A percentile compares a stretch with the other conserved stretches of the same genome.
phyloP scores from a whole-genome alignment of 2,113 vertebrate genomes.

The Hippocampus comes region DNA sequence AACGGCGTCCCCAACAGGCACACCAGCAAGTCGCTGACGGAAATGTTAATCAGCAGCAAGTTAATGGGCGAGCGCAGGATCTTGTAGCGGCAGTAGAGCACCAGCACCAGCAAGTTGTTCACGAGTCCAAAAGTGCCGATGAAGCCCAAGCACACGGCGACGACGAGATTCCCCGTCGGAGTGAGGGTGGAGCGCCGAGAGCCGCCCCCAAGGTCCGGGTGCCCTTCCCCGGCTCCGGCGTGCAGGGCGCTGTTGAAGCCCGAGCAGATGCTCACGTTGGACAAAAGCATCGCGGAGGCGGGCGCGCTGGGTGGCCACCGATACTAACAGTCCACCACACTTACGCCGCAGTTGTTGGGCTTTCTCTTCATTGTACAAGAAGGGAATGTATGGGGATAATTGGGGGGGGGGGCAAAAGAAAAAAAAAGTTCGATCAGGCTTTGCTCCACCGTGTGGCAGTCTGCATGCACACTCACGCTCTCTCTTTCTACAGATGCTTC shows the following conservation, averaged over 20 bases:
- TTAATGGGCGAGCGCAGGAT: slow-evolving; percentile 80
- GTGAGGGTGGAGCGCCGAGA: slow-evolving; percentile 58
- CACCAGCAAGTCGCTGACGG: slow-evolving; percentile 79
- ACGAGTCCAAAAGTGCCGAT: slow-evolving; percentile 72
- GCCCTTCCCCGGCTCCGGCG: slow-evolving; percentile 51
- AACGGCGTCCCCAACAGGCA: slow-evolving; percentile 80
- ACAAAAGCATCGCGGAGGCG: slow-evolving; percentile 63
- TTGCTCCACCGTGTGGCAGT: slow-evolving; percentile 66
- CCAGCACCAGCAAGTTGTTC: slow-evolving; percentile 78
- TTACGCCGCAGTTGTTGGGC: not conserved
- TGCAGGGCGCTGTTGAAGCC: slow-evolving; percentile 59
- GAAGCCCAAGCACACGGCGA: slow-evolving; percentile 72
- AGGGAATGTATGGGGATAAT: not conserved
- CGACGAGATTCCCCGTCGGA: slow-evolving; percentile 71
- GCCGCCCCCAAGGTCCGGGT: slow-evolving; percentile 47
- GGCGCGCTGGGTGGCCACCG: slow-evolving; percentile 32
- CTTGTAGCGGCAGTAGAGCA: slow-evolving; percentile 77
- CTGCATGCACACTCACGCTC: slow-evolving; percentile 13
- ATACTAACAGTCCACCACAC: slow-evolving; percentile 15
- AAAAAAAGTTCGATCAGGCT: slow-evolving; percentile 51
- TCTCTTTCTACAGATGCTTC: slow-evolving; percentile 16
- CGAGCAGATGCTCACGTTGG: slow-evolving; percentile 68
- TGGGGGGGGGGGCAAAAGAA: slow-evolving; percentile 2
- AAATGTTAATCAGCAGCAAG: slow-evolving; percentile 80
- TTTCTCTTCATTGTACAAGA: slow-evolving; percentile 14